Evolutionary conservation across 2,797 vertebrate genomes (phyloP), one percentile per base, ranked within the genome.

Genomic region (Sebastes cheni): DNA sequence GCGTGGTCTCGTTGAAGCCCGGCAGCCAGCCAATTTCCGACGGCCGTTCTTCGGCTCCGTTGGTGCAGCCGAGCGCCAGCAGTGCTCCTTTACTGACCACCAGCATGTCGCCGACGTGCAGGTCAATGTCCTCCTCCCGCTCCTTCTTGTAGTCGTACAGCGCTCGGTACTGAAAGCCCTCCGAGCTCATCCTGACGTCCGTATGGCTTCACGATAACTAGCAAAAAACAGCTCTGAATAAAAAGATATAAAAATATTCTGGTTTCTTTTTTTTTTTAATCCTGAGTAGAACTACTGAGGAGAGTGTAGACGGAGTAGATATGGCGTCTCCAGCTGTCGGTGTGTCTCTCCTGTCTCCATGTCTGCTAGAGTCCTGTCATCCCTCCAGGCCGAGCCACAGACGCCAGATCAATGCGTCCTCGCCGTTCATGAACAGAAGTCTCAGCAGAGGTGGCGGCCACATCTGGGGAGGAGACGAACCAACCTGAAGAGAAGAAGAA

Each of bases 131-230:
- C 89, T 98, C 97, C 50, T 98, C 97, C 11, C 97, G 55, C 84
- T 98, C 97, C 91, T 97, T 98, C 89, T 96, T 97, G 89, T 98
- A 98, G 81, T 97, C 96, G 55, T 97, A 98, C 39, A 98, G 93
- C 32, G 97, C 97, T 83, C 96, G 92, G 94, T 98, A 98, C 80
- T 97, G 97, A 84, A 97, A 98, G 77, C 96, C 97, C 90, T 98
- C 97, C 0, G 97, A 96, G 85, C 95, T 96, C 97, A 98, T 98
- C 73, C 82, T 89, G 89, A 20, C 32, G 58, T 4, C 52, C 42
- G 29, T 84, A 86, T 82, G 88, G 90, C 88, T 88, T 87, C 29
- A 32, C 30, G 18, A 64, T 12, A 34, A 66, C 39, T 70, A 5
- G 77, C 39, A 83, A 84, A 56, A 75, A 86, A 27, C 14, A n/a